Percentiles rank a stretch among this genome's conserved stretches.
Evolutionary conservation across 2,113 vertebrate species (phyloP).

Genomic region (Syngnathus scovelli): DNA sequence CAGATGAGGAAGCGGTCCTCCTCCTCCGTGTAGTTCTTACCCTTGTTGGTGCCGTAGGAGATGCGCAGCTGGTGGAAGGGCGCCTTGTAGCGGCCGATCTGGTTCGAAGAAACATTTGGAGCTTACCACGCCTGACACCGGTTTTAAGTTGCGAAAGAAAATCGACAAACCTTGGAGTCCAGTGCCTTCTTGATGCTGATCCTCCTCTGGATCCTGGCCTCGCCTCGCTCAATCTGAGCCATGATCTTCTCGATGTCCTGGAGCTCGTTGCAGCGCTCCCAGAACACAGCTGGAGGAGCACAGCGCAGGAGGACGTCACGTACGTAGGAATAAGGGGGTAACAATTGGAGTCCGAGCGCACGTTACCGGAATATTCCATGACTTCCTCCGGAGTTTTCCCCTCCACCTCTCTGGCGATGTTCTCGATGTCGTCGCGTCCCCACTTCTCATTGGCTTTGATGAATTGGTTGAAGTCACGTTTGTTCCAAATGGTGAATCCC

Average conservation of each 20-base stretch:
- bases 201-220: slow-evolving; percentile 95
- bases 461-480: slow-evolving; percentile 99
- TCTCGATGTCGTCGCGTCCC: slow-evolving; percentile 97
- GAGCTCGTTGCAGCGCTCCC: slow-evolving; percentile 97
- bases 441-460: slow-evolving; percentile 99
- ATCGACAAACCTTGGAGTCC: slow-evolving; percentile 88
- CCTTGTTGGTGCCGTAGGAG: slow-evolving; percentile 98
- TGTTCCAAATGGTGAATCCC: slow-evolving; percentile 99
- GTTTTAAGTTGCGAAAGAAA: too few relatives aligned
- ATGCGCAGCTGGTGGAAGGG: slow-evolving; percentile 97
- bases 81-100: slow-evolving; percentile 98
- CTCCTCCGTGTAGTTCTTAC: slow-evolving; percentile 98
- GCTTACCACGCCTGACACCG: too few relatives aligned
- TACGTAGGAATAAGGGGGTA: neutral
- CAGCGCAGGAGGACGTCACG: neutral
- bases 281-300: slow-evolving; percentile 85
- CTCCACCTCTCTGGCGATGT: slow-evolving; percentile 96
- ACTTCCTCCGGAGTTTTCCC: slow-evolving; percentile 98
- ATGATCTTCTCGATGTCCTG: slow-evolving; percentile 99
- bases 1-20: slow-evolving; percentile 98
- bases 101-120: neutral
- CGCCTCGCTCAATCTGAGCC: slow-evolving; percentile 98
- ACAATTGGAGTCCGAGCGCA: neutral
- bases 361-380: slow-evolving; percentile 94
- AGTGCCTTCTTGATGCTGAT: slow-evolving; percentile 99